phyloP scores from a whole-genome alignment of 1,140 invertebrate genomes.

The Panulirus ornatus region DNA sequence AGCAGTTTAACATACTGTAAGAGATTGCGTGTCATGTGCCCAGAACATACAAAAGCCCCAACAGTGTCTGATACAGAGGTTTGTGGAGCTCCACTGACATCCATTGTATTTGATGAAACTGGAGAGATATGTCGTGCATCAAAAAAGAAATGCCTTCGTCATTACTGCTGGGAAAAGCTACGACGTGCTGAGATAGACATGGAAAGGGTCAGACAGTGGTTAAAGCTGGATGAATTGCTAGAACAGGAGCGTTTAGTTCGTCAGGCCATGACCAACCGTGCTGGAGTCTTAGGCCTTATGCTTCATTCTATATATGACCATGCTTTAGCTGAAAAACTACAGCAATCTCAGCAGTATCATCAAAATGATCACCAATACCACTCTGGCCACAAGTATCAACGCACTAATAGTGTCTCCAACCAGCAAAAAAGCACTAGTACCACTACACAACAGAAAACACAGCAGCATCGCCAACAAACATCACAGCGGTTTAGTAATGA shows the following conservation, averaged over 20 bases:
- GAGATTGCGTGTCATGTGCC: constrained; percentile 94
- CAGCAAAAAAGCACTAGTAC: constrained; percentile 12
- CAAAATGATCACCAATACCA: constrained; percentile 73
- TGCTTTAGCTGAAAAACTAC: constrained; percentile 85
- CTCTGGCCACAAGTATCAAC: background rate
- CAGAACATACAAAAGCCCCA: constrained; percentile 98
- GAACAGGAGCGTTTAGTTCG: constrained; percentile 95
- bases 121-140: constrained; percentile 91
- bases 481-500: constrained; percentile 34
- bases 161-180: constrained; percentile 97
- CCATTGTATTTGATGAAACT: constrained; percentile 88
- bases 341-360: constrained; percentile 71
- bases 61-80: constrained; percentile 84
- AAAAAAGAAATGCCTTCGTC: constrained; percentile 94
- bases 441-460: background rate
- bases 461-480: constrained; percentile 10
- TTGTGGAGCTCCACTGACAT: constrained; percentile 94
- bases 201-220: constrained; percentile 87
- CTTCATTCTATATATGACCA: constrained; percentile 97
- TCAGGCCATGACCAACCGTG: constrained; percentile 90
- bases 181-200: constrained; percentile 90
- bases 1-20: constrained; percentile 96
- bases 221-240: constrained; percentile 96
- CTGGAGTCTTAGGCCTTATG: constrained; percentile 94
- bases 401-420: constrained; percentile 5